Conservation (phyloP, 1,140 invertebrate genomes). For the Drosophila nigrodunni region DNA sequence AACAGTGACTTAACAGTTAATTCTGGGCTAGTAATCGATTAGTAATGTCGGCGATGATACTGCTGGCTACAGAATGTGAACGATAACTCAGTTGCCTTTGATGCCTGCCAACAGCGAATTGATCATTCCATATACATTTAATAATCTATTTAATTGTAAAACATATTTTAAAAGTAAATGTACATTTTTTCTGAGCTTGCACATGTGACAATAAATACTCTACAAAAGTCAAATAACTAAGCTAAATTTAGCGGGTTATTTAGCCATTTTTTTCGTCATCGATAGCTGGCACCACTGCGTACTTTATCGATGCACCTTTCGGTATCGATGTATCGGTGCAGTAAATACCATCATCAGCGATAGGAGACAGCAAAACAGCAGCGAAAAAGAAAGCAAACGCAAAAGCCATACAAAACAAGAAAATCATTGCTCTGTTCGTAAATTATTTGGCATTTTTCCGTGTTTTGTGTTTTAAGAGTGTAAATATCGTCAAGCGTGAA, state of each 20-base stretch:
- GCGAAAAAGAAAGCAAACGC: slow-evolving; percentile 54
- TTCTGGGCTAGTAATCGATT: no score
- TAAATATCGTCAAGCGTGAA: slow-evolving; percentile 46
- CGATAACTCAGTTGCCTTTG: background rate
- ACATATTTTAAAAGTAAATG: no score
- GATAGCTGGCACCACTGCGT: background rate
- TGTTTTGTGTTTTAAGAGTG: slow-evolving; percentile 57
- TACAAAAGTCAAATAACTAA: no score
- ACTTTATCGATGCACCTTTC: background rate
- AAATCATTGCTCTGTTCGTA: slow-evolving; percentile 50
- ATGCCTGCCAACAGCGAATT: no score
- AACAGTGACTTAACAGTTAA: no score
- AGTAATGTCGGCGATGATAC: no score
- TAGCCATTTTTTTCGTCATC: background rate
- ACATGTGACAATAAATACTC: no score
- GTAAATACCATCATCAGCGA: slow-evolving; percentile 35
- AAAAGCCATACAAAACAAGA: slow-evolving; percentile 60
- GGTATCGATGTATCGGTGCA: slow-evolving; percentile 1
- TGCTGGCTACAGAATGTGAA: no score
- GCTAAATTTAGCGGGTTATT: no score
- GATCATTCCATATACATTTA: no score
- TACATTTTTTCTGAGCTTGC: no score
- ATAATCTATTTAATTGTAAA: no score
- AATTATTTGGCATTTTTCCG: slow-evolving; percentile 41
- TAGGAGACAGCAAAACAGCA: slow-evolving; percentile 51